phyloP scores from a whole-genome alignment of 2,797 vertebrate genomes.

The Lepus townsendii region DNA sequence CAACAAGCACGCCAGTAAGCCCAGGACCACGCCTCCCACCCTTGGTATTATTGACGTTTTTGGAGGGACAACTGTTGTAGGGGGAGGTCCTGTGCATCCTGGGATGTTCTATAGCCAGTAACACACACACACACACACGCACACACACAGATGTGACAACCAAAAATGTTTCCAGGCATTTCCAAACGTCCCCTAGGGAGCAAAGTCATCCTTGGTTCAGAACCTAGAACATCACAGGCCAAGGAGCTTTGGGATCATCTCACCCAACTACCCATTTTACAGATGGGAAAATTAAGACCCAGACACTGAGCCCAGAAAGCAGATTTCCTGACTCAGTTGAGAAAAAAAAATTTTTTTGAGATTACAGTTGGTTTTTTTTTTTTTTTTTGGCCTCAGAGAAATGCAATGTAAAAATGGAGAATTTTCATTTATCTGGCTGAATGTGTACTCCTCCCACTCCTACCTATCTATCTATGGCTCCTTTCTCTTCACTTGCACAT shows the following conservation, averaged over 20 bases:
- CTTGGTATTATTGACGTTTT: not conserved
- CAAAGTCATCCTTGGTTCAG: not conserved
- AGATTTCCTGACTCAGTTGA: not conserved
- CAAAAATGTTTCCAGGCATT: not conserved
- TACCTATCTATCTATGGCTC: not conserved
- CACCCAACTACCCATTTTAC: not conserved
- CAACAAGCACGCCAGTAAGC: not conserved
- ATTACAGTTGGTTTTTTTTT: not conserved
- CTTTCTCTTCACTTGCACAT: not conserved
- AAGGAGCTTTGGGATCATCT: not conserved
- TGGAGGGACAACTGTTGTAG: not conserved
- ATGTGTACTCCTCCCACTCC: not conserved
- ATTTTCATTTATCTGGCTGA: conserved; percentile 2
- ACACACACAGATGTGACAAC: not conserved
- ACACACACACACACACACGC: not conserved
- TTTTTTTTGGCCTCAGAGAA: conserved; percentile 16
- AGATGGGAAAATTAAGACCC: not conserved
- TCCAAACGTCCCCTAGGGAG: not conserved
- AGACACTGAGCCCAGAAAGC: not conserved
- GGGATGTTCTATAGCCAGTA: not conserved
- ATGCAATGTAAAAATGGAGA: not conserved
- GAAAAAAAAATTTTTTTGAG: not conserved
- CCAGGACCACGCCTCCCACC: not conserved
- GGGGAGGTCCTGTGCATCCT: no score
- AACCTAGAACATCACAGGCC: not conserved